Base-by-base conservation (phyloP, 2,797 vertebrate species). In the Microctenopoma stevenorrisi region DNA sequence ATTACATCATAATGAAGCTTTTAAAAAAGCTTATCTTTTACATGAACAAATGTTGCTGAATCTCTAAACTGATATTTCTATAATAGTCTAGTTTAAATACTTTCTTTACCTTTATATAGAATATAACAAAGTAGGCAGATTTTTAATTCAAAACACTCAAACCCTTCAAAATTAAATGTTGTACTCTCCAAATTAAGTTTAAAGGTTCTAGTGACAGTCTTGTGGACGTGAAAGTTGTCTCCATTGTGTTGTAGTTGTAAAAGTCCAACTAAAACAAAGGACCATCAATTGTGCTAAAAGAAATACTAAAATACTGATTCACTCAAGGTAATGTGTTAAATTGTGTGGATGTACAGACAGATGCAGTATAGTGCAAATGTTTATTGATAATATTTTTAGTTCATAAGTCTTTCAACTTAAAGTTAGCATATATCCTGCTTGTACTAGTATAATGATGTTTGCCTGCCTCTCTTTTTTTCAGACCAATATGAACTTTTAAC, bases 1-100 rank as follows among this genome's bases (percentile, higher is more conserved):
- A 73, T 72, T 66, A 69, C 64, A 74, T 83, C 62, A 68, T 67
- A 40, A 64, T 72, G 38, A 18, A 66, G 72, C 48, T 76, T 80
- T 76, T 4, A 67, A 61, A 72, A 63, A 8, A 12, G 37, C 50
- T 78, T 26, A 13, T 43, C 60, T 56, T 14, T 77, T 54, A 65
- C 26, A 42, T 43, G 49, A 30, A 35, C 57, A 22, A 38, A 64
- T 8, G 16, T 16, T 38, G 22, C 33, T 35, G 7, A 35, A 35
- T n/a, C 4, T 65, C n/a, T 44, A 1, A 74, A 63, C 8, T 25
- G 3, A 42, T 6, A 55, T 61, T 40, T n/a, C 8, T 47, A 47
- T 54, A 12, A 54, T 54, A 26, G 49, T 52, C 9, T 35, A 35
- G 33, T 35, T 35, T 35, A 35, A 35, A 8, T 35, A 35, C 33